Evolutionary conservation across 2,888 invertebrate species (phyloP), one percentile per base, ranked within the genome.

Genomic region (Drosophila pseudotakahashii): DNA sequence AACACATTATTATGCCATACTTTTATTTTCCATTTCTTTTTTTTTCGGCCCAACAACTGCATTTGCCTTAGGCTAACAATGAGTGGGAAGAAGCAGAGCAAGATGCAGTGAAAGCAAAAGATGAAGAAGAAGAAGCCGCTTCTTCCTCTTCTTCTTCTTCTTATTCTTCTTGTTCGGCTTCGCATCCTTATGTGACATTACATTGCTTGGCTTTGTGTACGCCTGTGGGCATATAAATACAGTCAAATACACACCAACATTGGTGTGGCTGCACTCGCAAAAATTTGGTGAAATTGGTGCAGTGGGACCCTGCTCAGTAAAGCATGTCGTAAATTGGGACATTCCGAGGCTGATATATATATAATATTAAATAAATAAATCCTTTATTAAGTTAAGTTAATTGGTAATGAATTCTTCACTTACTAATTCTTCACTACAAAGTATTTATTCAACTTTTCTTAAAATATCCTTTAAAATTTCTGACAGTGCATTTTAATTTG

Each of bases 1-100:
- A 50, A 59, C 62, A 77, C 54, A 57, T 71, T 50, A 83, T 54
- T 75, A 75, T 83, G 79, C 76, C 81, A 83, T 83, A 81, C 69
- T 14, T 36, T 26, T 79, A 81, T 67, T 63, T 78, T 77, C 30
- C 10, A 1, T 16, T 42, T 51, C 26, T 37, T 63, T 51, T 34
- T 37, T 63, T 44, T 60, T 44, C 26, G 45, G 83, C 62, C 60
- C 59, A 54, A 61, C 23, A 63, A 52, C 36, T 53, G 75, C 75
- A 70, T 42, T 52, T 41, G 70, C 71, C 71, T 45, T 41, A 48
- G 71, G 71, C 71, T 23, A 57, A 52, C 37, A 48, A 70, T 54
- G 54, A 44, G 53, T 57, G 41, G 47, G 32, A 39, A 23, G 45
- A 39, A 45, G 45, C 23, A 45, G 16, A 39, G 50, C 41, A 36